Evolutionary conservation across 2,888 invertebrate genomes (phyloP), one percentile per base, ranked within the genome.

Genomic region (Salticus scenicus): DNA sequence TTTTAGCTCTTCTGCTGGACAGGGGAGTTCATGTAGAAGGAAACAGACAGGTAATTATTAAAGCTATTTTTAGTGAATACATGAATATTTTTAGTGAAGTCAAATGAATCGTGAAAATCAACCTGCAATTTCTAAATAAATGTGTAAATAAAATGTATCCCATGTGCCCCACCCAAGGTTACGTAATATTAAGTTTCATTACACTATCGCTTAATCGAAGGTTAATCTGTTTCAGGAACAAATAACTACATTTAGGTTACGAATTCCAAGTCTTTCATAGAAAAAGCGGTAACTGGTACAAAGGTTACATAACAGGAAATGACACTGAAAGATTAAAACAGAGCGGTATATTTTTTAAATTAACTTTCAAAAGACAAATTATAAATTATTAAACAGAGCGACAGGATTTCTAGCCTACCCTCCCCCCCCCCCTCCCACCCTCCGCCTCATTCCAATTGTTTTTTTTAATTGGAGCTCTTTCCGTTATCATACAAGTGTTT

Each of bases 1-100:
- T 5, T 71, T 12, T 57, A 84, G 83, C 41, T 84, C 77, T 84
- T 84, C 77, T 84, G 83, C 83, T 84, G 83, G 77, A 57, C 77
- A 73, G 83, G 51, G 73, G 73, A 69, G 41, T 42, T 12, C 20
- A 41, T 27, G 69, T 30, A 24, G 67, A 57, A 57, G 83, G 66
- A 69, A 84, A 72, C 27, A 57, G 8, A 37, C 72, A 72, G 77
- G 83, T 84, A 77, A 83, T 4, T 24, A 24, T 24, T 24, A 37
- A 37, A 7, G 10, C 4, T 4, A 37, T 37, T 37, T n/a, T n/a
- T n/a, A n/a, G n/a, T n/a, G n/a, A n/a, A n/a, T n/a, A n/a, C n/a
- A n/a, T n/a, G n/a, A n/a, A n/a, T n/a, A n/a, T n/a, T n/a, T n/a
- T n/a, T n/a, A n/a, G n/a, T n/a, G n/a, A n/a, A n/a, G n/a, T n/a